Conservation (phyloP, 2,113 vertebrate genomes). For the Aythya baeri region DNA sequence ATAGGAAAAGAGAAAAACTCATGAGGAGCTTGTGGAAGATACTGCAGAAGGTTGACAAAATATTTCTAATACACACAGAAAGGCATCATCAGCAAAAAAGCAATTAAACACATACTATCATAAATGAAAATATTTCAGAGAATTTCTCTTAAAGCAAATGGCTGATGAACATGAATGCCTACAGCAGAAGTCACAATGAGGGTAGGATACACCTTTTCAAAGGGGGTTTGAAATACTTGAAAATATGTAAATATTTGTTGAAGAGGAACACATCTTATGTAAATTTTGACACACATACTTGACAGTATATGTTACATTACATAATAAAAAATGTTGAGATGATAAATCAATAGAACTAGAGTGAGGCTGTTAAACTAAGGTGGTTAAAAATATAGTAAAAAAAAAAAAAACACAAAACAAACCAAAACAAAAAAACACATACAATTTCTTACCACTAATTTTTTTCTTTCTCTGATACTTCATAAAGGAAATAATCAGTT, state of each 20-base stretch:
- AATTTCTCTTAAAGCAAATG: conserved; percentile 4
- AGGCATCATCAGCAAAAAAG: conserved; percentile 49
- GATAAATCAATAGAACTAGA: neutral
- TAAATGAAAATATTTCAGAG: conserved; percentile 34
- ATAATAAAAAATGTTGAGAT: neutral
- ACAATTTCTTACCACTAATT: neutral
- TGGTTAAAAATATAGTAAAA: neutral
- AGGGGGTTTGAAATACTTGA: neutral
- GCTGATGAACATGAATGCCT: neutral
- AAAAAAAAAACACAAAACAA: neutral
- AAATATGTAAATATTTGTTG: neutral
- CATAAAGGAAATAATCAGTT: neutral
- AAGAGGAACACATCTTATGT: neutral
- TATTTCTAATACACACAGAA: neutral
- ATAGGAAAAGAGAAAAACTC: neutral
- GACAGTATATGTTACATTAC: neutral
- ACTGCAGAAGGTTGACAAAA: neutral
- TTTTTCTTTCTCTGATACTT: neutral
- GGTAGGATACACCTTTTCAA: neutral
- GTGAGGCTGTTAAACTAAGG: neutral
- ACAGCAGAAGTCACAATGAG: neutral
- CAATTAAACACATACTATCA: conserved; percentile 29
- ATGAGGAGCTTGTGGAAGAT: neutral
- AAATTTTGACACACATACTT: neutral
- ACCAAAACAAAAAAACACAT: neutral